A percentile compares a stretch with the other conserved stretches of the same genome.
Evolutionary conservation across 2,888 invertebrate genomes (phyloP).

Genomic region (Lissonota sp.): DNA sequence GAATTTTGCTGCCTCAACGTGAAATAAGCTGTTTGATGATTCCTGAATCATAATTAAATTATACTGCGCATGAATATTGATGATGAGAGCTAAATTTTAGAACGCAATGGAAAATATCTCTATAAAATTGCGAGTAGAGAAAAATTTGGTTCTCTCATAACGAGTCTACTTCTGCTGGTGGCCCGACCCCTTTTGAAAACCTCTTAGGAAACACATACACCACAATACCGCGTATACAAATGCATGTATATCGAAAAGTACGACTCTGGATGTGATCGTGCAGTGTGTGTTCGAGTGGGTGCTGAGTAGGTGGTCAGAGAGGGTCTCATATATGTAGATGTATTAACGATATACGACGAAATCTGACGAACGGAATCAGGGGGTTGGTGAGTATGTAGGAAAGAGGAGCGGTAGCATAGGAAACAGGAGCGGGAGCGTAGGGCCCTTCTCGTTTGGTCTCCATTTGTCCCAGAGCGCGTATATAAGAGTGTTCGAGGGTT

Average conservation of each 20-base stretch:
- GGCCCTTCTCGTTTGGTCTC: slow-evolving; percentile 74
- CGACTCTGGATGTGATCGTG: slow-evolving; percentile 65
- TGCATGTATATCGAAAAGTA: slow-evolving; percentile 29
- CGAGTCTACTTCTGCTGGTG: too few species aligned
- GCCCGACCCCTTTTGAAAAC: too few species aligned
- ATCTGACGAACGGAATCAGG: slow-evolving; percentile 47
- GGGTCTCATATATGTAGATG: background rate
- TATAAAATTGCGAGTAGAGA: too few species aligned
- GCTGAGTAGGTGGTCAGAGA: slow-evolving; percentile 58
- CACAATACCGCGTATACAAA: too few species aligned
- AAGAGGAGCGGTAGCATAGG: slow-evolving; percentile 31
- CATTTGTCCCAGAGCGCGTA: slow-evolving; percentile 70
- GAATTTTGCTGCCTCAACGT: slow-evolving; percentile 46
- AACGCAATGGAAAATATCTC: too few species aligned
- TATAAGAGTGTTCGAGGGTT: slow-evolving; percentile 71
- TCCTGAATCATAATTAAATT: slow-evolving; percentile 57
- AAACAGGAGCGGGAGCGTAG: slow-evolving; percentile 54
- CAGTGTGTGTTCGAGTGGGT: slow-evolving; percentile 68
- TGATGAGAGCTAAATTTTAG: too few species aligned
- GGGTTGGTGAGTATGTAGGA: slow-evolving; percentile 39
- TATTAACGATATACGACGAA: slow-evolving; percentile 38
- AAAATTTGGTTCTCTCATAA: too few species aligned
- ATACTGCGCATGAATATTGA: slow-evolving; percentile 20
- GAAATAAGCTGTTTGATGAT: slow-evolving; percentile 50
- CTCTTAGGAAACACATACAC: too few species aligned